Evolutionary conservation across 2,888 invertebrate species (phyloP).

Genomic region (Branchellion lobata): DNA sequence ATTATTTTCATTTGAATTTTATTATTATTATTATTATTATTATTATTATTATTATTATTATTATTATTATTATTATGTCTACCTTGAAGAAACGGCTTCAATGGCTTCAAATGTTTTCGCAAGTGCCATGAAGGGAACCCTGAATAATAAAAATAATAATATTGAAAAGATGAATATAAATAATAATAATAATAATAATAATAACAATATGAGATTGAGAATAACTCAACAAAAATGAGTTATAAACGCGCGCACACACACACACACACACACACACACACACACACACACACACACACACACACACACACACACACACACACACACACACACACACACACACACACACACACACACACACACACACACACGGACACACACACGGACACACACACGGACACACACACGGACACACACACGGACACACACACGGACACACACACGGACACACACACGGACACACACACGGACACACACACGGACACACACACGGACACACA

Average conservation of each 20-base stretch:
- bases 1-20: background rate
- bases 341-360: background rate
- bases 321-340: constrained; percentile 62
- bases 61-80: constrained; percentile 14
- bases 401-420: constrained; percentile 65
- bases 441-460: constrained; percentile 57
- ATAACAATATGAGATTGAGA: background rate
- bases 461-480: constrained; percentile 63
- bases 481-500: background rate
- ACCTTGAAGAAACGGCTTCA: constrained; percentile 68
- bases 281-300: background rate
- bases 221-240: too few species aligned
- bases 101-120: constrained; percentile 86
- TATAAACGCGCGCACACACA: background rate
- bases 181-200: background rate
- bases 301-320: constrained; percentile 63
- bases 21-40: background rate
- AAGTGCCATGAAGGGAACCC: constrained; percentile 88
- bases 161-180: background rate
- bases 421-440: constrained; percentile 59
- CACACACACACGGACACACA: constrained; percentile 64
- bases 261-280: constrained; percentile 62
- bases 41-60: too few species aligned
- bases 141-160: constrained; percentile 59
- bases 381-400: constrained; percentile 37